These are phyloP conservation scores for Odontomyia ornata DNA, from an alignment of 2,888 invertebrate genomes.

Conservation along the genomic window DNA sequence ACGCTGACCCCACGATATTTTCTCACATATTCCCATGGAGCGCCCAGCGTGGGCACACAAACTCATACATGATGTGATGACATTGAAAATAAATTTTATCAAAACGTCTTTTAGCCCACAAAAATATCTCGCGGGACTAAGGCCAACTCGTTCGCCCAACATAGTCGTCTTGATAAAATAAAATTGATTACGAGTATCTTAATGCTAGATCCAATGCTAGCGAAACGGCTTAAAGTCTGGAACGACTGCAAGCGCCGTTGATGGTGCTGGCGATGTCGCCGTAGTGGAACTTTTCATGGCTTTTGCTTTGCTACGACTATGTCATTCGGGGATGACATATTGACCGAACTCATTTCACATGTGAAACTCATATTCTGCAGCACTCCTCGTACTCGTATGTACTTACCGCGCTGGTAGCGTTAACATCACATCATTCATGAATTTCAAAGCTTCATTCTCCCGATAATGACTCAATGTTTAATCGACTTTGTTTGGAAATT, in stretches of 20 bases:
- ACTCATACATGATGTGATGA: no score
- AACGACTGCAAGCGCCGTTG: background rate
- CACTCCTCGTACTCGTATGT: background rate
- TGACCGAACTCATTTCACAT: conserved; percentile 20
- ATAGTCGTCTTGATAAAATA: background rate
- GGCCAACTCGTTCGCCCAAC: conserved; percentile 1
- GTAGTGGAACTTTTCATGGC: conserved; percentile 3
- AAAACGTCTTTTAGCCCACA: background rate
- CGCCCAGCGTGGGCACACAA: background rate
- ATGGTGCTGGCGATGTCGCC: background rate
- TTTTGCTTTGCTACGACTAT: background rate
- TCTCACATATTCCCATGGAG: background rate
- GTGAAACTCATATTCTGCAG: background rate
- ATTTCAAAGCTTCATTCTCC: conserved; percentile 16
- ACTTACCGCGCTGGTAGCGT: background rate
- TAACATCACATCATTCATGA: conserved; percentile 13
- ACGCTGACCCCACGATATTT: background rate
- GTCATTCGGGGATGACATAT: conserved; percentile 7
- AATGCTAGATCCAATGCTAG: background rate
- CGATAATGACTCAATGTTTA: conserved; percentile 29
- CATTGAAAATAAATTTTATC: conserved; percentile 41
- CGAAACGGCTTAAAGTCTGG: conserved; percentile 11
- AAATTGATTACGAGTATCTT: background rate
- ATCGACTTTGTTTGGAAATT: conserved; percentile 22
- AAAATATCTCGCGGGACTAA: background rate